Evolutionary conservation across 2,113 vertebrate species (phyloP), one percentile per base, ranked within the genome.

Genomic region (Glaucidium brasilianum): DNA sequence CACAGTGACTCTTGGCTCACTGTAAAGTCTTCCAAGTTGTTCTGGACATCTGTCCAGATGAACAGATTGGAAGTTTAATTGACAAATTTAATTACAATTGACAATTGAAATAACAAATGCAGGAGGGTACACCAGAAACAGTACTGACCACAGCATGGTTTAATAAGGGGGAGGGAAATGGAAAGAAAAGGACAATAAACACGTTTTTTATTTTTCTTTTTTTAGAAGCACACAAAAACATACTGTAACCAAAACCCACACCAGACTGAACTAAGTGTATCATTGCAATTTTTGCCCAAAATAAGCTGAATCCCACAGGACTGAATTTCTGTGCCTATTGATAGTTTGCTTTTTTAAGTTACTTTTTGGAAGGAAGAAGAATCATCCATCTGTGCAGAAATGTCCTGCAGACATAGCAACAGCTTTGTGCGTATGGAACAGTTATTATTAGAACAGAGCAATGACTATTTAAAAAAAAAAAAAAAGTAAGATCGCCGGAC

Each of bases 371-470:
- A 94, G 45, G 43, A 80, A 83, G 91, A 92, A 95, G 80, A 89
- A 91, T 75, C 79, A 86, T 91, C 92, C 96, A 91, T 94, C 97
- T 95, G 91, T 87, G 73, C 84, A 95, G 77, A 92, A 92, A 89
- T 0, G 0, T 96, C 27, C 83, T 92, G 90, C 92, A 96, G 91
- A 96, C 92, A 94, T 71, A 96, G 92, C 88, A 94, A 92, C 79
- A 95, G 90, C 45, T 96, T 85, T 93, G 72, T 92, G 90, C 74
- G 77, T 58, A 71, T 67, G 64, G 80, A 96, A 94, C 89, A 92
- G 91, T 66, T 95, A 95, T 95, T 94, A 93, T 81, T 95, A 96
- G 95, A 96, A 92, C 72, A 91, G 72, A 91, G 94, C 13, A 87
- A 90, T 1, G 15, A 84, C 60, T 97, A 76, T 75, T 15, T n/a